Base-by-base conservation (phyloP, 2,888 invertebrate genomes). In the Ichneumon xanthorius region DNA sequence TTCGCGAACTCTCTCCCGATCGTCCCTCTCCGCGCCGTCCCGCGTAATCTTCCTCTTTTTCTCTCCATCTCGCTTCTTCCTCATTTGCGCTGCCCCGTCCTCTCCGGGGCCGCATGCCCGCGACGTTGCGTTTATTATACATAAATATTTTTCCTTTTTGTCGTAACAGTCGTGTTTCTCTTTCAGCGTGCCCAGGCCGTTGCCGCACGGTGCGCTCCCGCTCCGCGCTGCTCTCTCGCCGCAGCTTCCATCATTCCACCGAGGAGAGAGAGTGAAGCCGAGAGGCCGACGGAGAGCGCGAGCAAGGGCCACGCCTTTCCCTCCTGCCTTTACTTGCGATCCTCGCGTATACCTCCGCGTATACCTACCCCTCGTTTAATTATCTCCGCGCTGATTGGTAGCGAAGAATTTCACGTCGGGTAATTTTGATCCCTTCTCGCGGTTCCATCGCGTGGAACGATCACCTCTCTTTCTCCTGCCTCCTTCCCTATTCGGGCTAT, bases 321-420 rank as follows among this genome's bases (percentile, higher is more conserved):
- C 91, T 90, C 89, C 90, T 90, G 91, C 90, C 81, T 80, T 81
- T 61, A 75, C 83, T 76, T 58, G 79, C 72, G 92, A 93, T 92
- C 91, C 63, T 67, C 65, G 61, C 61, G 86, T 88, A 81, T 87
- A 85, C 58, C 88, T 83, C 88, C 88, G 83, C 86, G 87, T 77
- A 73, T 90, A 91, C 89, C 91, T 91, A 90, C 91, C 92, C 91
- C 91, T 91, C 92, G 93, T 93, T 93, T 93, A 93, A 93, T 93
- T 93, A 93, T 93, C 93, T 91, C 90, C 81, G 89, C 91, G 91
- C 92, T 93, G 93, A 93, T 93, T 93, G 93, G 93, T 93, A 93
- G 93, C 91, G 87, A 92, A 92, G 92, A 93, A 93, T 93, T 93
- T 93, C 90, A 90, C 92, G 90, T 92, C 91, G 92, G 91, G 91